These are phyloP conservation scores for Triplophysa siluroides DNA, from an alignment of 2,113 vertebrate species.

Conservation along the genomic window DNA sequence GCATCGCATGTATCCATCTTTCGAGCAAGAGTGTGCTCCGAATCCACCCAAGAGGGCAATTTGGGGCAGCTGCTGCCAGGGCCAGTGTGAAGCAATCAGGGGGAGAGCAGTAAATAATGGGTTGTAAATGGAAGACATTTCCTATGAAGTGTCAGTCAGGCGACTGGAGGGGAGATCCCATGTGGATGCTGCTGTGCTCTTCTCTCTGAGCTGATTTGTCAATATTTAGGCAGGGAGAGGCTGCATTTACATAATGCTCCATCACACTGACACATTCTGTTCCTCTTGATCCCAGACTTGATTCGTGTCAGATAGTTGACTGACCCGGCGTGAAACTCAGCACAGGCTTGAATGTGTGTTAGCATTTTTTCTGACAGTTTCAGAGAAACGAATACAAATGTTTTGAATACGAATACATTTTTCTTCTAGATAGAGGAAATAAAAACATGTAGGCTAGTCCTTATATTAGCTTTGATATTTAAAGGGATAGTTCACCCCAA, in stretches of 20 bases:
- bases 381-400: not conserved
- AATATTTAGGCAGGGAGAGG: slow-evolving; percentile 61
- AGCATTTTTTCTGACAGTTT: not conserved
- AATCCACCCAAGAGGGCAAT: slow-evolving; percentile 52
- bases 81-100: slow-evolving; percentile 55
- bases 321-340: not conserved
- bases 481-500: too few species aligned
- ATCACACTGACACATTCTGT: slow-evolving; percentile 19
- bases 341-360: slow-evolving; percentile 1
- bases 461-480: too few species aligned
- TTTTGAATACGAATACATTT: not conserved
- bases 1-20: slow-evolving; percentile 54
- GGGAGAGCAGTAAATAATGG: slow-evolving; percentile 62
- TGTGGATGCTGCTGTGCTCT: slow-evolving; percentile 42
- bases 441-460: too few species aligned
- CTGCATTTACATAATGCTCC: slow-evolving; percentile 62
- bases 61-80: slow-evolving; percentile 52
- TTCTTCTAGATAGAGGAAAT: too few species aligned
- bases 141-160: slow-evolving; percentile 56
- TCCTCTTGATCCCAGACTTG: slow-evolving; percentile 37
- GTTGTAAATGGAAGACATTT: slow-evolving; percentile 61
- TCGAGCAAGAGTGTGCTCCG: slow-evolving; percentile 42
- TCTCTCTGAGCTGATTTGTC: slow-evolving; percentile 69
- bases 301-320: slow-evolving; percentile 43
- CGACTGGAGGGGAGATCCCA: slow-evolving; percentile 57